Evolutionary conservation across 2,888 invertebrate species (phyloP).

Genomic region (Sarcophaga subvicina): DNA sequence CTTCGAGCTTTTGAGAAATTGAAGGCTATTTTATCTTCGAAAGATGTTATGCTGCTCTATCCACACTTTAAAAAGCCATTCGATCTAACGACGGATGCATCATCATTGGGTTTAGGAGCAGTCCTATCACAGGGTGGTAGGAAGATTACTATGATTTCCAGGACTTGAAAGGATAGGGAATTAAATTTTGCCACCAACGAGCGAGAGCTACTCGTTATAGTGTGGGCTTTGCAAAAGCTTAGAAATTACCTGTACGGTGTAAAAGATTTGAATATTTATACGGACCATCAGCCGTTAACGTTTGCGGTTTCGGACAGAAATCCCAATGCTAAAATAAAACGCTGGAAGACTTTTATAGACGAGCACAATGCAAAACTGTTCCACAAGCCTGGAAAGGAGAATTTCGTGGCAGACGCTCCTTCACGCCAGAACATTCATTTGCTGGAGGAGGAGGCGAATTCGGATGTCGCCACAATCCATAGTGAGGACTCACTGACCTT

Average conservation of each 20-base stretch:
- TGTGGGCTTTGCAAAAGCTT: slow-evolving; percentile 77
- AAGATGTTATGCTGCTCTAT: slow-evolving; percentile 58
- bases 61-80: slow-evolving; percentile 64
- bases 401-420: slow-evolving; percentile 58
- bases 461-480: slow-evolving; percentile 40
- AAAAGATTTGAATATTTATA: slow-evolving; percentile 67
- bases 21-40: slow-evolving; percentile 52
- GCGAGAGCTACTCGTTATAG: slow-evolving; percentile 76
- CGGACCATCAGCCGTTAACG: slow-evolving; percentile 67
- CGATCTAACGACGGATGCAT: slow-evolving; percentile 62
- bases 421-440: slow-evolving; percentile 57
- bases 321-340: slow-evolving; percentile 52
- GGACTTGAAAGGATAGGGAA: slow-evolving; percentile 29
- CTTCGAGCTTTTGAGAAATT: slow-evolving; percentile 62
- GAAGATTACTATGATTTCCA: slow-evolving; percentile 34
- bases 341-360: slow-evolving; percentile 46
- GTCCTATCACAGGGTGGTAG: slow-evolving; percentile 51
- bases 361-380: slow-evolving; percentile 39
- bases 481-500: slow-evolving; percentile 66
- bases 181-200: slow-evolving; percentile 49
- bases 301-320: slow-evolving; percentile 69
- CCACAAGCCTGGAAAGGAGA: slow-evolving; percentile 61
- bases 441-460: slow-evolving; percentile 49
- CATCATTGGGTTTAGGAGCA: slow-evolving; percentile 41
- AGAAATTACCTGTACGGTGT: slow-evolving; percentile 77